Evolutionary conservation across 2,888 invertebrate genomes (phyloP), one percentile per base, ranked within the genome.

Genomic region (Drosophila mimica): DNA sequence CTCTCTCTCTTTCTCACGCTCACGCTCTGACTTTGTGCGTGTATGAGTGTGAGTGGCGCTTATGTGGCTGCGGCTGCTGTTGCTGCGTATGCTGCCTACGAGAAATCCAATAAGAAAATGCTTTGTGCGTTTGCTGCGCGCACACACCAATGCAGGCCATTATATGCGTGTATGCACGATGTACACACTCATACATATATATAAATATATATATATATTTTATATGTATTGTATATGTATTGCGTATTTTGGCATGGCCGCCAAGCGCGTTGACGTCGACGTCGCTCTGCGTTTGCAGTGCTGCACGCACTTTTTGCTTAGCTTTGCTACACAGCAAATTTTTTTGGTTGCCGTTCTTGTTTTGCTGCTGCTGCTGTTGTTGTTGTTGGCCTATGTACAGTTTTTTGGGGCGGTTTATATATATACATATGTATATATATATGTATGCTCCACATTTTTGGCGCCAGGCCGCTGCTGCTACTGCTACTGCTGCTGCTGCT

Each of bases 261-360:
- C 68, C 79, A 63, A 70, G 25, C 70, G 25, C 60, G 72, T 34
- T 54, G 33, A 64, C 76, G 61, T 76, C 74, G 68, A 59, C 72
- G 60, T 61, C 61, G 53, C 13, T 70, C 43, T 36, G 25, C 74
- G 61, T 80, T 79, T 79, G 80, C 81, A 80, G 56, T 80, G 70
- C 86, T 85, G 85, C 85, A 88, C 85, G 88, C 87, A 85, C 83
- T 85, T 85, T 83, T 83, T 81, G 83, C 85, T 85, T 82, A 79
- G 83, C 85, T 82, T 78, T 36, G 28, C 17, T 46, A 54, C 28
- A 54, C 70, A 82, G 73, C 82, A 80, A 80, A 53, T 66, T 43
- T 46, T 40, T 66, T 57, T 54, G 51, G 31, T 66, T 70, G 15
- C 15, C 25, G 28, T 46, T 46, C 46, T 52, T 68, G 64, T 33